Evolutionary conservation across 2,888 invertebrate genomes (phyloP), one percentile per base, ranked within the genome.

Genomic region (Chrysolina oricalcia): DNA sequence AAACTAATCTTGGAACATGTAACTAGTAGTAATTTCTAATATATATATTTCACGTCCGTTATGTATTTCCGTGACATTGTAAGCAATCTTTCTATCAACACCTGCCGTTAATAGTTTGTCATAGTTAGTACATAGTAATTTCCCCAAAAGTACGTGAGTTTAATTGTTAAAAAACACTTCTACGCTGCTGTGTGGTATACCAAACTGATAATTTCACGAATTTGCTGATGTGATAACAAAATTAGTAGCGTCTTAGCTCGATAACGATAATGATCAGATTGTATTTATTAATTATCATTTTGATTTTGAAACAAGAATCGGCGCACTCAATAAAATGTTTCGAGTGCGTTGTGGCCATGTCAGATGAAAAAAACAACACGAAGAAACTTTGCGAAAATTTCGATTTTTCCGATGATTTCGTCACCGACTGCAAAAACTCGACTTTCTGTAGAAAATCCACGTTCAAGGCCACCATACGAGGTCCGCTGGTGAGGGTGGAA

Each of bases 391-490:
- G 82, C 72, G 73, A 76, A 10, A 19, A 79, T 35, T 80, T 82
- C 43, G 82, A 81, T 69, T 76, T 72, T 40, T 80, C 81, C 2
- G 64, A 77, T 11, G 65, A 65, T 11, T 82, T 68, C 68, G 64
- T 81, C 48, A 75, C 64, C 13, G 80, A 80, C n/a, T 82, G 82
- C 48, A 77, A 62, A 1, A 74, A 79, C 35, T 81, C 81, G 11
- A 82, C 82, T 2, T 80, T 81, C 35, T 82, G 82, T 70, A 78
- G 76, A 41, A 82, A 77, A 65, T 77, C 76, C 1, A 72, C 74
- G 23, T 67, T 72, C 40, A 77, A 62, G 13, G 64, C 74, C 9
- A 75, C 70, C 17, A 76, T 80, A 27, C 56, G 59, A 4, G 41
- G 62, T 2, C 69, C 70, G 0, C 72, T 75, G n/a, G 56, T 74